These are phyloP conservation scores for Ptilodon capucinus DNA, from an alignment of 2,888 invertebrate genomes.

Conservation along the genomic window DNA sequence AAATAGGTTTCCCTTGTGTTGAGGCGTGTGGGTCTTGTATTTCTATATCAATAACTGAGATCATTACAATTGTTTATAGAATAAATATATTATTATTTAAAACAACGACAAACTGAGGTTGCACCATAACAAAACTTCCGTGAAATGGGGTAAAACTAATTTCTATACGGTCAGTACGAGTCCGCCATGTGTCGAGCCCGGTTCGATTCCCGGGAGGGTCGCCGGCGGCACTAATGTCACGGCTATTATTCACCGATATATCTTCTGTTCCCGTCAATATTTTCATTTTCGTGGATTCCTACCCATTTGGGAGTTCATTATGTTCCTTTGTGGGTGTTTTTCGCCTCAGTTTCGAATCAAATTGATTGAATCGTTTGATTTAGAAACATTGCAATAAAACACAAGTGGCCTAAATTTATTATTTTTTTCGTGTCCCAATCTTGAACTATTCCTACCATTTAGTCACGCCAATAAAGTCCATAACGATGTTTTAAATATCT, in stretches of 20 bases:
- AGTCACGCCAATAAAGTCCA: no score
- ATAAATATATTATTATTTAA: conserved; percentile 11
- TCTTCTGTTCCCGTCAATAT: conserved; percentile 73
- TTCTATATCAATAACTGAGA: no score
- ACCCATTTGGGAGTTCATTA: conserved; percentile 66
- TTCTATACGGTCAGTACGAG: conserved; percentile 49
- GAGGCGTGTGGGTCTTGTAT: no score
- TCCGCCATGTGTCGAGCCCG: conserved; percentile 69
- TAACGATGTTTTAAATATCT: no score
- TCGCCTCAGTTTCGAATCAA: neutral
- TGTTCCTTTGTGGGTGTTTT: conserved; percentile 26
- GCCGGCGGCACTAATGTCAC: conserved; percentile 70
- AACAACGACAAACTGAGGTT: conserved; percentile 36
- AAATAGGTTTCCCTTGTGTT: no score
- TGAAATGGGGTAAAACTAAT: conserved; percentile 80
- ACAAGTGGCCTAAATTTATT: no score
- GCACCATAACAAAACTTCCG: conserved; percentile 68
- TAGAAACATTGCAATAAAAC: no score
- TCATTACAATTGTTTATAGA: no score
- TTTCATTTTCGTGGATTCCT: conserved; percentile 66
- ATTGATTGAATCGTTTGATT: no score
- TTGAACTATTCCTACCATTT: no score
- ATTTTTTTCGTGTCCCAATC: no score
- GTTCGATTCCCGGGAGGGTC: conserved; percentile 74
- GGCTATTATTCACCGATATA: conserved; percentile 79